phyloP scores from a whole-genome alignment of 2,113 vertebrate species.

The Irena cyanogastra region DNA sequence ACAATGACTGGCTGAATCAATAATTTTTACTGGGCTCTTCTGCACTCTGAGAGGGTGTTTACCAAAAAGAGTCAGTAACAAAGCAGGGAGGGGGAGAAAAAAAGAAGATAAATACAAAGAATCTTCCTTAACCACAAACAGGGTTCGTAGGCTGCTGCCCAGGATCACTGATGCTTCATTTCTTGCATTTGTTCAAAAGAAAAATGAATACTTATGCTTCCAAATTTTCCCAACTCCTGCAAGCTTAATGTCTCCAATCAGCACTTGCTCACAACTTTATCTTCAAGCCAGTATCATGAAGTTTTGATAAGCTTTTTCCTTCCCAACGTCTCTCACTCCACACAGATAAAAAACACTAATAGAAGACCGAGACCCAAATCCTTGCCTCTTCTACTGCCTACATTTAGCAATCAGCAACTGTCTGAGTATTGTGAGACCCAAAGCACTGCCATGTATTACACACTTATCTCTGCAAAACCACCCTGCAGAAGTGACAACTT shows the following conservation, averaged over 20 bases:
- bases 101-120: neutral
- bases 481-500: conserved; percentile 52
- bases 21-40: neutral
- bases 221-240: neutral
- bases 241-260: conserved; percentile 1
- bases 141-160: neutral
- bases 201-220: neutral
- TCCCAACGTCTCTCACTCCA: neutral
- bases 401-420: conserved; percentile 14
- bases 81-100: neutral
- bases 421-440: conserved; percentile 23
- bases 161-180: neutral
- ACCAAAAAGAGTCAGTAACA: neutral
- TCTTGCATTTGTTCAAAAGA: neutral
- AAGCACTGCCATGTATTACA: conserved; percentile 33
- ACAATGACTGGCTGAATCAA: neutral
- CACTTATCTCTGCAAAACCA: conserved; percentile 62
- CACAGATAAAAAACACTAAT: conserved; percentile 2
- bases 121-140: neutral
- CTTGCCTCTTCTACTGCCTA: neutral
- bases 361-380: conserved; percentile 11
- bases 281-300: neutral
- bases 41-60: neutral
- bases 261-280: conserved; percentile 28
- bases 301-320: conserved; percentile 41